Percentiles rank a stretch among this genome's conserved stretches.
phyloP scores from a whole-genome alignment of 2,113 vertebrate genomes.

The Diadophis punctatus region DNA sequence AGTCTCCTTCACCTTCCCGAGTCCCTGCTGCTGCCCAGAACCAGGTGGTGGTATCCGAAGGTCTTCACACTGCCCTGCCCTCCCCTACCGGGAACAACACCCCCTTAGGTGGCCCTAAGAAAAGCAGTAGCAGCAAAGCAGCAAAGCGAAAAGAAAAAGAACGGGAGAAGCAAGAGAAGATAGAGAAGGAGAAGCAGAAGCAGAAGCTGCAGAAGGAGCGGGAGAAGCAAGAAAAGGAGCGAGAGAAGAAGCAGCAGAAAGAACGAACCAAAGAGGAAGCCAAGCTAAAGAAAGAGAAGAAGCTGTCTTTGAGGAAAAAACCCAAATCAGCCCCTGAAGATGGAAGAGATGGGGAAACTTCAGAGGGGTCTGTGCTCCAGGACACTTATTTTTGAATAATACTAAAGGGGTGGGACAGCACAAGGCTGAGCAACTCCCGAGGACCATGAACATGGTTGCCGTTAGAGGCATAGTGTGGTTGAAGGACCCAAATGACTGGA shows the following conservation, averaged over 20 bases:
- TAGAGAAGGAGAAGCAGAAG: constrained; percentile 59
- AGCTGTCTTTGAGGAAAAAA: constrained; percentile 58
- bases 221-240: constrained; percentile 52
- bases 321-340: constrained; percentile 42
- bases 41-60: constrained; percentile 70
- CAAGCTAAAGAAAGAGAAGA: constrained; percentile 70
- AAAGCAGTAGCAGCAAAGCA: constrained; percentile 31
- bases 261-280: constrained; percentile 67
- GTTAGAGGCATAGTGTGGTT: neutral
- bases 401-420: constrained; percentile 14
- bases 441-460: constrained; percentile 20
- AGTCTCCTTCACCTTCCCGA: constrained; percentile 23
- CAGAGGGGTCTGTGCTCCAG: constrained; percentile 49
- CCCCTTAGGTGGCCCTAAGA: constrained; percentile 63
- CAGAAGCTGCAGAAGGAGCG: constrained; percentile 62
- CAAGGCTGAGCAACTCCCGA: neutral
- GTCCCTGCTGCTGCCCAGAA: constrained; percentile 46
- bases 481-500: neutral
- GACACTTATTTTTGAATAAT: constrained; percentile 62
- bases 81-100: constrained; percentile 85
- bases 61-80: constrained; percentile 76
- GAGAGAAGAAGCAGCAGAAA: constrained; percentile 58
- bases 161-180: constrained; percentile 47
- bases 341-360: constrained; percentile 39
- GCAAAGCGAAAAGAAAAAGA: constrained; percentile 57